Evolutionary conservation across 2,888 invertebrate species (phyloP), one percentile per base, ranked within the genome.

Genomic region (Spisula solida): DNA sequence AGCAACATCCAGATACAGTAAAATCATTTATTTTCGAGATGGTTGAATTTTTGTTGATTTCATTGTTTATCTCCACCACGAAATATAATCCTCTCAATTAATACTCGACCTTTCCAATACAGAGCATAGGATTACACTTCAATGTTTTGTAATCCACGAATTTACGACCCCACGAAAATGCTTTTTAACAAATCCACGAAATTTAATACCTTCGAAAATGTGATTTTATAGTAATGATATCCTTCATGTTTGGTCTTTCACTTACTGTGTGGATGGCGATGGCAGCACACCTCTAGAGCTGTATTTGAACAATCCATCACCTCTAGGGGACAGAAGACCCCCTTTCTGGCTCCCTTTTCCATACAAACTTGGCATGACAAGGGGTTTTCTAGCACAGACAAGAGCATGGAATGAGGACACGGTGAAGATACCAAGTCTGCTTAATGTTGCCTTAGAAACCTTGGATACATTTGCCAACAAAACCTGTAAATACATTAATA

Each of bases 391-490:
- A 89, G 99, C 99, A 97, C 99, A 99, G 95, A 99, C 99, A 97
- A 99, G 99, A 94, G 99, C 99, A 97, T 99, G 99, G 97, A 99
- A 99, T 93, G 99, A 99, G 88, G 99, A 99, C 94, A 99, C 99
- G 85, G 99, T 99, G 97, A 99, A 99, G 95, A 99, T 99, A 91
- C 99, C 99, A 96, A 99, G 97, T 96, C 99, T 98, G 97, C 99
- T 99, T 96, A 99, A 97, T 81, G 98, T 99, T 96, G 98, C 98
- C 97, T 99, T 99, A 94, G 99, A 99, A 95, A 98, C 98, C 95
- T 99, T 98, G 47, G 99, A 99, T 90, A 99, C 99, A 97, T 99
- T 99, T 88, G 99, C 98, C 96, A 99, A 97, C 95, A 99, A 97
- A 94, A 99, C 99, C 99, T 99, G 98, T 5, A 97, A 97, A 94